Conservation (phyloP, 92 coral and sea anemone genomes). For the Meandrina meandrites region DNA sequence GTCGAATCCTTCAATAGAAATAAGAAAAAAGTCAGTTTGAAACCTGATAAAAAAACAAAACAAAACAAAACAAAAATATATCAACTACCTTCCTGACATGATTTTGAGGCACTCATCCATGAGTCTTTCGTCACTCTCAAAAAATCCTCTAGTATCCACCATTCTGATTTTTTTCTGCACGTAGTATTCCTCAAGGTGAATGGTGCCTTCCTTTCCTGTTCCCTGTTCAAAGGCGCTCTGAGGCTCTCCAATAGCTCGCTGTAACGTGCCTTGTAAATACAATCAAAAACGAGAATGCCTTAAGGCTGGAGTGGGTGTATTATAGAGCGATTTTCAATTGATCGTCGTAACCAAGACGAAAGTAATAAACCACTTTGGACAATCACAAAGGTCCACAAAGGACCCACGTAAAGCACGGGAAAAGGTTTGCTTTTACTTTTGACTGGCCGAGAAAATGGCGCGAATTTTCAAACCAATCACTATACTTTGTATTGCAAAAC, state of each 20-base stretch:
- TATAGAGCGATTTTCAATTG: no score
- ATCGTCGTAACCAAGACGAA: no score
- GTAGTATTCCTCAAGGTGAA: constrained; percentile 62
- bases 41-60: no score
- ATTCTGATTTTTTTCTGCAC: constrained; percentile 43
- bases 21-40: not conserved
- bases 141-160: constrained; percentile 84
- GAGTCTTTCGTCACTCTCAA: constrained; percentile 57
- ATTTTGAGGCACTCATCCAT: constrained; percentile 61
- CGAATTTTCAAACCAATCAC: no score
- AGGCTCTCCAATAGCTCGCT: constrained; percentile 50
- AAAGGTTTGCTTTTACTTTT: no score
- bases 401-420: no score
- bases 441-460: no score
- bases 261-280: constrained; percentile 56
- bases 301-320: no score
- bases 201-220: constrained; percentile 71
- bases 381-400: no score
- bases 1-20: constrained; percentile 48
- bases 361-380: no score
- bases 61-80: no score
- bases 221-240: constrained; percentile 77
- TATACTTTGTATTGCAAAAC: no score
- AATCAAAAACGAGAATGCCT: not conserved
- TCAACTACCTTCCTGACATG: constrained; percentile 70